These are phyloP conservation scores for Aurelia coerulea DNA, from an alignment of 30 jellyfish, hydroid and myxozoan species.

Conservation along the genomic window DNA sequence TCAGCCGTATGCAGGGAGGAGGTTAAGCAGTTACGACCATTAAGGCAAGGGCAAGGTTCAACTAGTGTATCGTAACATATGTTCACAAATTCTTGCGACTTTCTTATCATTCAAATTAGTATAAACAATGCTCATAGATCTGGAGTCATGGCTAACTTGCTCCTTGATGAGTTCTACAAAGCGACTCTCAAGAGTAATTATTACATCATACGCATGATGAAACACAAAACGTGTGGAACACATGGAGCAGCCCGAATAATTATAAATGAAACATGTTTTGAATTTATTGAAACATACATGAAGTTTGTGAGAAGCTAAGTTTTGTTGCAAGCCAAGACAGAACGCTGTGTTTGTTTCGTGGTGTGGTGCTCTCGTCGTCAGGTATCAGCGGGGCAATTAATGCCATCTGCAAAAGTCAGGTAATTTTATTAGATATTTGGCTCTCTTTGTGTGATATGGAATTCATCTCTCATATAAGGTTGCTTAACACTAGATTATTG, in stretches of 20 bases:
- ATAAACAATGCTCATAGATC: too few relatives aligned
- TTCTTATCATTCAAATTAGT: too few relatives aligned
- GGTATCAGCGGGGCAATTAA: conserved; percentile 2
- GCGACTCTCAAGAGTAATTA: background rate
- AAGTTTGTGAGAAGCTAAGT: background rate
- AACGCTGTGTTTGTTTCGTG: background rate
- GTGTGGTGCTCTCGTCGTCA: background rate
- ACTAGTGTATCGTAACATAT: too few relatives aligned
- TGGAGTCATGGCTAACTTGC: too few relatives aligned
- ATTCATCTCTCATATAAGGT: too few relatives aligned
- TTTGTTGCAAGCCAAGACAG: background rate
- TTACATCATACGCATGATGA: background rate
- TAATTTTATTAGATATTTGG: background rate
- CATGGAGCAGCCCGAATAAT: background rate
- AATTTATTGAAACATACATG: background rate
- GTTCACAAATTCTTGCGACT: too few relatives aligned
- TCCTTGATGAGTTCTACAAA: too few relatives aligned
- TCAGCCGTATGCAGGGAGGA: background rate
- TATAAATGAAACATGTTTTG: background rate
- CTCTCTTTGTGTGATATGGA: too few relatives aligned
- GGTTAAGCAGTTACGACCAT: too few relatives aligned
- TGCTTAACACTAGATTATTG: too few relatives aligned
- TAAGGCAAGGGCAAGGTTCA: too few relatives aligned
- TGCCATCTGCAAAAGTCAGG: background rate
- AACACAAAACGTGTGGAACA: background rate